Conservation (phyloP, 2,888 invertebrate genomes). For the Plebejus melissa region DNA sequence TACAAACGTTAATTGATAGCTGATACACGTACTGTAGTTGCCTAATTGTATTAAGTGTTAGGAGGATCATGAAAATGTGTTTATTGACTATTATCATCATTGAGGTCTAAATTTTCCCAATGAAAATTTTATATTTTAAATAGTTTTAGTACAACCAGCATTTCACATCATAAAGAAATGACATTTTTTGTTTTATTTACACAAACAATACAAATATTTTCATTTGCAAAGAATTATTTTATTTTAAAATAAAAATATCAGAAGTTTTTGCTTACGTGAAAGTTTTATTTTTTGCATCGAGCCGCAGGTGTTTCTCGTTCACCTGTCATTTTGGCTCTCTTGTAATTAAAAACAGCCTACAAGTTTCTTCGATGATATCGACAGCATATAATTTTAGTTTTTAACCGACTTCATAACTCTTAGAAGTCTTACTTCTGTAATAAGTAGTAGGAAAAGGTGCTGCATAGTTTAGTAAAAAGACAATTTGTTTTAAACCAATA, state of each 20-base stretch:
- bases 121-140: too few relatives aligned
- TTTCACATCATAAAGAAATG: not conserved
- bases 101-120: not conserved
- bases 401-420: too few relatives aligned
- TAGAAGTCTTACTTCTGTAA: too few relatives aligned
- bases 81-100: not conserved
- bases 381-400: not conserved
- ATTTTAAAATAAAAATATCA: not conserved
- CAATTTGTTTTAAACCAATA: too few relatives aligned
- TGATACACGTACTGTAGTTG: conserved; percentile 10
- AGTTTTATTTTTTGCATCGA: not conserved
- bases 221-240: not conserved
- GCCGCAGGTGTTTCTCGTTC: not conserved
- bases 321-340: not conserved
- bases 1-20: conserved; percentile 7
- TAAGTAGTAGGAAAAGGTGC: too few relatives aligned
- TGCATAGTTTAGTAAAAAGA: too few relatives aligned
- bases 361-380: not conserved
- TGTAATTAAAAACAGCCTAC: not conserved
- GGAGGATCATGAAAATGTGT: not conserved
- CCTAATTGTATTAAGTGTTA: conserved; percentile 1
- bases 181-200: not conserved
- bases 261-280: not conserved
- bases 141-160: too few relatives aligned
- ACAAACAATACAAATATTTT: not conserved